phyloP scores from a whole-genome alignment of 2,113 vertebrate genomes.

The Eulemur macaco region DNA sequence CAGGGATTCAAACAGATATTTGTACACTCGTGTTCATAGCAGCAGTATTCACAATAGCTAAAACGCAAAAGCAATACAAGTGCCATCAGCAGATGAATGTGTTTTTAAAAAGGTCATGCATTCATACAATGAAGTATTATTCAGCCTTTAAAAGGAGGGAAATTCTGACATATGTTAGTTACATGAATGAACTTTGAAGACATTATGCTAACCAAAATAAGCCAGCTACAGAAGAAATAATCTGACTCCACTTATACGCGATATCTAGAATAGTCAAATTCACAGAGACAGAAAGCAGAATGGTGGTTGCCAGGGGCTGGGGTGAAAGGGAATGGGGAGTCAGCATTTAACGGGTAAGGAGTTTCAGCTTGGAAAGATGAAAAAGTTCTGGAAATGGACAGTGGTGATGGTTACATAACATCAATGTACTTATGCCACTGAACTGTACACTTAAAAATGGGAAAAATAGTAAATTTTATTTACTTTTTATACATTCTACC shows the following conservation, averaged over 20 bases:
- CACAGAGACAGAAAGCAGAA: not conserved
- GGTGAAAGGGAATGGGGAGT: not conserved
- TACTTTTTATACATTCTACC: not conserved
- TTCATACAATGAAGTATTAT: not conserved
- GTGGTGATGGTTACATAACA: not conserved
- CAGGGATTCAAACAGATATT: not conserved
- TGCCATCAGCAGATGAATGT: not conserved
- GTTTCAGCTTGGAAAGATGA: not conserved
- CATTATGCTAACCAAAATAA: not conserved
- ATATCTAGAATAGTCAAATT: not conserved
- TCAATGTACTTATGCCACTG: not conserved
- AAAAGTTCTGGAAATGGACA: not conserved
- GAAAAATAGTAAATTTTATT: not conserved
- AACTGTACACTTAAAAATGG: not conserved
- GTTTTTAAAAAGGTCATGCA: not conserved
- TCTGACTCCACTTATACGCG: not conserved
- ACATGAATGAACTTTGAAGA: not conserved
- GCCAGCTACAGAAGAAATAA: not conserved
- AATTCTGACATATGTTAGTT: not conserved
- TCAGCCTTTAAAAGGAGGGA: not conserved
- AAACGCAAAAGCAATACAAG: not conserved
- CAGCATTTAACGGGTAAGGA: not conserved
- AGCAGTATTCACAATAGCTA: not conserved
- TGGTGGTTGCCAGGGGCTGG: not conserved
- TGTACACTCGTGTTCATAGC: not conserved